phyloP scores from a whole-genome alignment of 2,797 vertebrate genomes.

The Hippocampus kuda region DNA sequence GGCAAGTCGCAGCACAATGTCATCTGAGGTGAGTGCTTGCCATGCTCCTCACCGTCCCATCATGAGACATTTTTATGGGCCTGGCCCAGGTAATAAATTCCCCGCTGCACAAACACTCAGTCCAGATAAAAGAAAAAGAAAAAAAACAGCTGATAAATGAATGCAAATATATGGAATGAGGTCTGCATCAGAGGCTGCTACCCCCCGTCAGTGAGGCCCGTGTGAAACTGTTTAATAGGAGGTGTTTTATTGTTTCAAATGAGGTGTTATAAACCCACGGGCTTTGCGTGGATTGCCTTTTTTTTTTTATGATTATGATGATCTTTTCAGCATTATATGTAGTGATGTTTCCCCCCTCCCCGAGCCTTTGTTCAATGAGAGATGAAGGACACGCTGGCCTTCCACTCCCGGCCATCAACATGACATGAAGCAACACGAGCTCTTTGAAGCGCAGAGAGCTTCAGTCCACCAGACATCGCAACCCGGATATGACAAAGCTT shows the following conservation, averaged over 20 bases:
- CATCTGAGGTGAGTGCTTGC: neutral
- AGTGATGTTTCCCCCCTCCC: no score
- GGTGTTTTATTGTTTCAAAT: constrained; percentile 26
- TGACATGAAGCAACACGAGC: constrained; percentile 39
- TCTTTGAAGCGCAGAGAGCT: constrained; percentile 43
- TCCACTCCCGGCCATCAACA: constrained; percentile 38
- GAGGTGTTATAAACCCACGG: constrained; percentile 2
- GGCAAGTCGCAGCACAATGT: neutral
- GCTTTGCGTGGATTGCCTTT: neutral
- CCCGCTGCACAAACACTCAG: constrained; percentile 21
- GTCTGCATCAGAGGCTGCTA: constrained; percentile 50
- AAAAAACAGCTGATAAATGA: constrained; percentile 39
- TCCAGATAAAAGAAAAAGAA: constrained; percentile 43
- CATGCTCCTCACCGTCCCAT: neutral
- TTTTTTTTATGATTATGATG: neutral
- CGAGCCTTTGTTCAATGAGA: constrained; percentile 19
- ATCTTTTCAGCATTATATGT: neutral
- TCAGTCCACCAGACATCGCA: constrained; percentile 29
- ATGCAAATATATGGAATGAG: constrained; percentile 70
- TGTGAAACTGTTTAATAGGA: constrained; percentile 25
- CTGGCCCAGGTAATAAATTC: constrained; percentile 33
- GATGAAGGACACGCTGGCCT: constrained; percentile 44
- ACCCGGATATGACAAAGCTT: constrained; percentile 44
- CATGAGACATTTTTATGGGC: constrained; percentile 7
- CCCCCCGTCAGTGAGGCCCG: constrained; percentile 34